These are phyloP conservation scores for Leistus spinibarbis DNA, from an alignment of 2,888 invertebrate species.

Conservation along the genomic window DNA sequence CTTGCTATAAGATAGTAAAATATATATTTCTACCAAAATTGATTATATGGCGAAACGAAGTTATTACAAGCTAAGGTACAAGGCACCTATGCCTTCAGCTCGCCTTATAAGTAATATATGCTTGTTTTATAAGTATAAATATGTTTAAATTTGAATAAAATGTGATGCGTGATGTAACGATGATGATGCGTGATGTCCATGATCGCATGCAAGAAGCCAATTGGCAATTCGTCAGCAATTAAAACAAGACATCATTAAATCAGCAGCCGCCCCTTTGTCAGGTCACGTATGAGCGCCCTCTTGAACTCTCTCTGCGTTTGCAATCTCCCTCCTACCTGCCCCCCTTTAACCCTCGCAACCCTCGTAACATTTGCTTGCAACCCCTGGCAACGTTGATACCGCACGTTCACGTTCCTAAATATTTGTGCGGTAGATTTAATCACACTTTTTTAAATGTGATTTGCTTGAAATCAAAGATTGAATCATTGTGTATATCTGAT, in stretches of 20 bases:
- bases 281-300: slow-evolving; percentile 56
- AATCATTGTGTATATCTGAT: no score
- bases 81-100: no score
- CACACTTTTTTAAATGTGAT: not conserved
- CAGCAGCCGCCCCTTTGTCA: slow-evolving; percentile 55
- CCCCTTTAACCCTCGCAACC: not conserved
- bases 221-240: slow-evolving; percentile 55
- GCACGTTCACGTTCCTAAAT: not conserved
- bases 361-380: not conserved
- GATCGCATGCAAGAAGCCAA: slow-evolving; percentile 5
- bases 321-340: not conserved
- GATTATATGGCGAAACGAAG: no score
- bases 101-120: no score
- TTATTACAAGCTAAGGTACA: no score
- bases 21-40: no score
- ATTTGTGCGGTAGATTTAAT: not conserved
- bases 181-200: not conserved
- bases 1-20: no score
- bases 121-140: not conserved
- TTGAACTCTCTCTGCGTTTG: slow-evolving; percentile 19
- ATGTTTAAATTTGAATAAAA: not conserved
- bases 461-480: not conserved
- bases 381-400: not conserved
- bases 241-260: slow-evolving; percentile 60
- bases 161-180: not conserved